Percentiles rank a stretch among this genome's conserved stretches.
Evolutionary conservation across 1,140 invertebrate genomes (phyloP).

Genomic region (Diorhabda carinulata): DNA sequence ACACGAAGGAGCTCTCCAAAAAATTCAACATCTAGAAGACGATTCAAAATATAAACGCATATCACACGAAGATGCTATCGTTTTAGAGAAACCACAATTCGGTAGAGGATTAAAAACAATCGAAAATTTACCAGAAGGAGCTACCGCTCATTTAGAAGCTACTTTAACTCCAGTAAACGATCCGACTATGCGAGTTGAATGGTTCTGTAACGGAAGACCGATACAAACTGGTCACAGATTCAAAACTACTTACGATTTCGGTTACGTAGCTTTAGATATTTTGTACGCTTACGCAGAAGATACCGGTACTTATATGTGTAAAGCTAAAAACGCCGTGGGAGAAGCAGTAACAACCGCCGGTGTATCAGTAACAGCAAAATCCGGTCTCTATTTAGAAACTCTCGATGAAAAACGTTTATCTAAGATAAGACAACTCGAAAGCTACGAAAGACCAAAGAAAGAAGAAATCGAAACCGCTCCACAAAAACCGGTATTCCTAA

Average conservation of each 20-base stretch:
- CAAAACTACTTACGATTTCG: slow-evolving; percentile 93
- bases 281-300: slow-evolving; percentile 96
- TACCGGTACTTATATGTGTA: slow-evolving; percentile 91
- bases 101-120: slow-evolving; percentile 82
- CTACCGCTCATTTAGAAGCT: slow-evolving; percentile 90
- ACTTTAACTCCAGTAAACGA: slow-evolving; percentile 93
- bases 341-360: slow-evolving; percentile 88
- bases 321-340: slow-evolving; percentile 86
- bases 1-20: slow-evolving; percentile 88
- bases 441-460: slow-evolving; percentile 68
- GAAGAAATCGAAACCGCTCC: slow-evolving; percentile 72
- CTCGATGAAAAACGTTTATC: slow-evolving; percentile 82
- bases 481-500: slow-evolving; percentile 82
- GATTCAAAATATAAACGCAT: slow-evolving; percentile 72
- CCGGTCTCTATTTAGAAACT: slow-evolving; percentile 80
- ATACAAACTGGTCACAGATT: slow-evolving; percentile 86
- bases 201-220: slow-evolving; percentile 89
- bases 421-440: slow-evolving; percentile 86
- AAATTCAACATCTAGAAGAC: slow-evolving; percentile 89
- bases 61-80: slow-evolving; percentile 66
- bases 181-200: slow-evolving; percentile 92
- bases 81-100: slow-evolving; percentile 83
- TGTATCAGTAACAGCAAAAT: slow-evolving; percentile 81
- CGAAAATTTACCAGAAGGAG: slow-evolving; percentile 79
- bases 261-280: slow-evolving; percentile 91